Conservation (phyloP, 2,797 vertebrate species). For the Buphagus erythrorhynchus region DNA sequence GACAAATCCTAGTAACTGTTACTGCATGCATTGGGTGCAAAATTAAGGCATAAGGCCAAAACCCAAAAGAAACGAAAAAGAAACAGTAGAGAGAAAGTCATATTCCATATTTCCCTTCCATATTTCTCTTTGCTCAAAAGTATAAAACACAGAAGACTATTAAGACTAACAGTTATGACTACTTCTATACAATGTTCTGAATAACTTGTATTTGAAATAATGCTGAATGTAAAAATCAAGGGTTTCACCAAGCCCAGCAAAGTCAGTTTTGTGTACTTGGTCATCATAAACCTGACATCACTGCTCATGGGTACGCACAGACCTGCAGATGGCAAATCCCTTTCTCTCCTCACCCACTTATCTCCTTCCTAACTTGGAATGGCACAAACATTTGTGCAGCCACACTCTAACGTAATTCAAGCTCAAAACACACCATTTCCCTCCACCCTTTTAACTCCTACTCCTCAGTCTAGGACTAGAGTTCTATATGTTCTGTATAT, state of each 20-base stretch:
- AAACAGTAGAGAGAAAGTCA: not conserved
- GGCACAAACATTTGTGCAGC: not conserved
- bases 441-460: not conserved
- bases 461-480: not conserved
- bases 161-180: not conserved
- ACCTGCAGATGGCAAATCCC: not conserved
- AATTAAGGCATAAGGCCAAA: not conserved
- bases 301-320: not conserved
- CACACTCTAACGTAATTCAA: not conserved
- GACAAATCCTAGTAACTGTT: not conserved
- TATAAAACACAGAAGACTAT: not conserved
- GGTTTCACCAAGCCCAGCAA: not conserved
- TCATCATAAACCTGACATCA: not conserved
- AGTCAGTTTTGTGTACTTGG: not conserved
- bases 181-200: not conserved
- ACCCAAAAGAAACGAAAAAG: not conserved
- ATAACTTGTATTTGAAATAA: not conserved
- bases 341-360: not conserved
- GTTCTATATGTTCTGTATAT: no score
- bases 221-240: not conserved
- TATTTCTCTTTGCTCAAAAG: not conserved
- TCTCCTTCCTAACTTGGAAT: not conserved
- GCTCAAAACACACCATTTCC: not conserved
- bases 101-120: rapidly evolving
- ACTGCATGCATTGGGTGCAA: not conserved